phyloP scores from a whole-genome alignment of 2,797 vertebrate genomes.

The Heterohyrax brucei region DNA sequence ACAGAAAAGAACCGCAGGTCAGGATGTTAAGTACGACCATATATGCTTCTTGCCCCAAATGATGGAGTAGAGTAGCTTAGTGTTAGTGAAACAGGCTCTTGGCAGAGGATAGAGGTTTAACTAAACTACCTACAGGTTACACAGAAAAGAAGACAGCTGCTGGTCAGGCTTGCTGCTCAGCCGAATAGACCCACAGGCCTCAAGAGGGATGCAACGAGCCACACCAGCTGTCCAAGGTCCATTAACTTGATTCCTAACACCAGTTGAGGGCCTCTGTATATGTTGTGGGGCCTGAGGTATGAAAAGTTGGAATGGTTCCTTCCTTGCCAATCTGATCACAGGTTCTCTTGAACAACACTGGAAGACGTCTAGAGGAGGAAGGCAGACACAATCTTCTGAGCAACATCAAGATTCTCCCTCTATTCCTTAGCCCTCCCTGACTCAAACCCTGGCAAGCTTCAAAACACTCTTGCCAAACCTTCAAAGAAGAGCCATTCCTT shows the following conservation, averaged over 20 bases:
- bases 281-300: neutral
- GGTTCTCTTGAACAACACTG: neutral
- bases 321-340: slow-evolving; percentile 23
- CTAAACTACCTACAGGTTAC: neutral
- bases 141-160: slow-evolving; percentile 15
- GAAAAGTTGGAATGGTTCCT: neutral
- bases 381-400: neutral
- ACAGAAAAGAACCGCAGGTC: slow-evolving; percentile 17
- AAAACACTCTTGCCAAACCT: slow-evolving; percentile 58
- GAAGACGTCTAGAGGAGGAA: neutral
- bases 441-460: slow-evolving; percentile 35
- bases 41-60: neutral
- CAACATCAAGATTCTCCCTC: neutral
- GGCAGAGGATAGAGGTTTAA: neutral
- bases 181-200: neutral
- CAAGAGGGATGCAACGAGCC: neutral
- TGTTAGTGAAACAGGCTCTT: slow-evolving; percentile 5
- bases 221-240: slow-evolving; percentile 15
- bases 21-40: neutral
- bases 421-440: slow-evolving; percentile 32
- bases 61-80: neutral
- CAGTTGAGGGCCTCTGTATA: neutral
- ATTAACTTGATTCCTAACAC: slow-evolving; percentile 61
- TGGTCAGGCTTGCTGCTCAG: slow-evolving; percentile 25
- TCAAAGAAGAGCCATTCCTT: slow-evolving; percentile 15